Base-by-base conservation (phyloP, 2,797 vertebrate species). In the Cynodonichthys magdalenae region DNA sequence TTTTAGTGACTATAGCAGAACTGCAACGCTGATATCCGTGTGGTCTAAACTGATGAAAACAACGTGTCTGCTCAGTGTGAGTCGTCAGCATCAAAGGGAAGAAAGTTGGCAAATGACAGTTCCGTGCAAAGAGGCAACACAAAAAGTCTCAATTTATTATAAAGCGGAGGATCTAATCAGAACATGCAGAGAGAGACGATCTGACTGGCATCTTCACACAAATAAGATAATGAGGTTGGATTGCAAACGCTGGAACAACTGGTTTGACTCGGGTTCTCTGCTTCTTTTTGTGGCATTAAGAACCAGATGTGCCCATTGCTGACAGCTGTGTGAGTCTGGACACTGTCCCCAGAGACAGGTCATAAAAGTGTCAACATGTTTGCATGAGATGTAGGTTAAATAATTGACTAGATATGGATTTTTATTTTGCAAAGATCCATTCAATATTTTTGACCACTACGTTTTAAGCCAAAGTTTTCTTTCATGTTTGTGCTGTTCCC, bases 241-340 rank as follows among this genome's bases (percentile, higher is more conserved):
- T 71, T 44, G 53, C 15, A 64, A 60, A 63, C 27, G 39, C 39
- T 65, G 69, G 51, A 69, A 59, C 42, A 59, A 60, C 63, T 51
- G 47, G 41, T 19, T 47, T 8, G 6, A 64, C 49, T 48, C 24
- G 18, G 24, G 11, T 18, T 42, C 27, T 66, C 42, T 51, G 42
- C 57, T 59, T 82, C 63, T 71, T 66, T 67, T 55, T 52, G 51
- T 67, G n/a, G 52, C 71, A 66, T 80, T 68, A 36, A 53, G 55
- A 66, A 66, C 69, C 77, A 83, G 76, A 79, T 82, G 72, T 83
- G 60, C 39, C 57, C 57, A 61, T 71, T 56, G 54, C 55, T 71
- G 77, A 50, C 79, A 76, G 63, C 79, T 77, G 69, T 71, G 50
- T 60, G 52, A 55, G 48, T 66, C 67, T 55, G 59, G 53, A 75